Evolutionary conservation across 2,888 invertebrate species (phyloP).

Genomic region (Mellilla xanthometata): DNA sequence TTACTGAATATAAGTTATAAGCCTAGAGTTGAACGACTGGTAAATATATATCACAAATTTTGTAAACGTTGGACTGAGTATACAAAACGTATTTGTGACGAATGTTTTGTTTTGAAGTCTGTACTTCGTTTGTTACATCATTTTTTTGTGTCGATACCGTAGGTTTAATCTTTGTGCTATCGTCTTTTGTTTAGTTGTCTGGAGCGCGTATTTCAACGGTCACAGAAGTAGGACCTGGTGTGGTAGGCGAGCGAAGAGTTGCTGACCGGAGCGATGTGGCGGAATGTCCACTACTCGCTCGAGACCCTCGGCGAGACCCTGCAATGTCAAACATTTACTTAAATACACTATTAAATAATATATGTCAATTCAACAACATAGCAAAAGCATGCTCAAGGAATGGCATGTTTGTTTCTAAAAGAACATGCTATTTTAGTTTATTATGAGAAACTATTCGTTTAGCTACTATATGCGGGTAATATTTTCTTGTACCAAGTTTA

Average conservation of each 20-base stretch:
- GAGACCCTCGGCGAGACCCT: constrained; percentile 87
- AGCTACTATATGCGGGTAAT: too few relatives aligned
- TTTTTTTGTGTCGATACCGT: constrained; percentile 1
- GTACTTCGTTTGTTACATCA: constrained; percentile 15
- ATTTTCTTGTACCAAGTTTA: too few relatives aligned
- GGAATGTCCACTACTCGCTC: constrained; percentile 90
- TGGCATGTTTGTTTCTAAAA: background rate
- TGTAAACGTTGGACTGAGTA: constrained; percentile 74
- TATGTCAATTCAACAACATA: background rate
- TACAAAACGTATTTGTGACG: constrained; percentile 34
- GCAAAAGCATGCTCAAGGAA: constrained; percentile 34
- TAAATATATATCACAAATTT: constrained; percentile 74
- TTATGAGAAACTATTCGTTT: background rate
- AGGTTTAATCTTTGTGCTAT: background rate
- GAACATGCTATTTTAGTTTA: constrained; percentile 4
- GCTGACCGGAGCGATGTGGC: constrained; percentile 87
- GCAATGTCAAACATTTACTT: constrained; percentile 29
- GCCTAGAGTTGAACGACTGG: constrained; percentile 61
- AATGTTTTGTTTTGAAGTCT: constrained; percentile 9
- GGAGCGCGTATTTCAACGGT: constrained; percentile 90
- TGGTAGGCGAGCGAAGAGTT: constrained; percentile 69
- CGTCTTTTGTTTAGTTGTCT: constrained; percentile 67
- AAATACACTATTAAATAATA: too few relatives aligned
- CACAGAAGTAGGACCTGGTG: constrained; percentile 79
- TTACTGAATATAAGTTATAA: constrained; percentile 58